phyloP scores from a whole-genome alignment of 1,140 invertebrate species.

The Meloidogyne chitwoodi region DNA sequence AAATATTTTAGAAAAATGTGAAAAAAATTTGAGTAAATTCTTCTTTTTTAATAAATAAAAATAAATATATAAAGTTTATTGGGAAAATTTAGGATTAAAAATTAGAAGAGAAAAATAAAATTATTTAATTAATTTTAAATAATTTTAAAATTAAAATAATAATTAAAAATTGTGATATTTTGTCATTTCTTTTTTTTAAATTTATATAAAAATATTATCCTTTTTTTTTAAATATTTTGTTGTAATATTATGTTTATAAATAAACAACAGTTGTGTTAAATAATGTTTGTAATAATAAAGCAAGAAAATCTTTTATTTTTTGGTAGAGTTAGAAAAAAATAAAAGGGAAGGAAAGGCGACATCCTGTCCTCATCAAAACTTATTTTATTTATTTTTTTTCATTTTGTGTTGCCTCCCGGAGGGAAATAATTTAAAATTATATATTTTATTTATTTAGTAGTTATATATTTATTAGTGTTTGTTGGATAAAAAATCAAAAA shows the following conservation, averaged over 20 bases:
- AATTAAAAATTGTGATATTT: too few species aligned
- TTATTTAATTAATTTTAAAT: too few species aligned
- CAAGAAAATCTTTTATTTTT: background rate
- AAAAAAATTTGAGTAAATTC: too few species aligned
- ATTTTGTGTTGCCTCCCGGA: background rate
- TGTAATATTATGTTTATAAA: background rate
- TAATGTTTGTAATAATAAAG: background rate
- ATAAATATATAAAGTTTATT: too few species aligned
- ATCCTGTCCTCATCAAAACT: background rate
- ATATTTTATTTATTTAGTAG: too few species aligned
- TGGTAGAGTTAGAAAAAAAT: background rate
- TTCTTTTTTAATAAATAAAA: too few species aligned
- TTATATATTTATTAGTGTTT: too few species aligned
- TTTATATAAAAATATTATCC: too few species aligned
- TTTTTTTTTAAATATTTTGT: background rate
- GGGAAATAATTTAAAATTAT: background rate
- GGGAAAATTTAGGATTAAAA: too few species aligned
- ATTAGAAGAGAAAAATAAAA: too few species aligned
- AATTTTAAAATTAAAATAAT: too few species aligned
- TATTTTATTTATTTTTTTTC: background rate
- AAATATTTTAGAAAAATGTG: too few species aligned
- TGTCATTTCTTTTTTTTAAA: background rate
- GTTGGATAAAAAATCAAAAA: background rate
- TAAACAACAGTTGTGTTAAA: background rate
- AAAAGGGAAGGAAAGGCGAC: background rate